A percentile compares a stretch with the other conserved stretches of the same genome.
These are phyloP conservation scores for Drosophila tropicalis DNA, from an alignment of 1,140 invertebrate genomes.

Conservation along the genomic window DNA sequence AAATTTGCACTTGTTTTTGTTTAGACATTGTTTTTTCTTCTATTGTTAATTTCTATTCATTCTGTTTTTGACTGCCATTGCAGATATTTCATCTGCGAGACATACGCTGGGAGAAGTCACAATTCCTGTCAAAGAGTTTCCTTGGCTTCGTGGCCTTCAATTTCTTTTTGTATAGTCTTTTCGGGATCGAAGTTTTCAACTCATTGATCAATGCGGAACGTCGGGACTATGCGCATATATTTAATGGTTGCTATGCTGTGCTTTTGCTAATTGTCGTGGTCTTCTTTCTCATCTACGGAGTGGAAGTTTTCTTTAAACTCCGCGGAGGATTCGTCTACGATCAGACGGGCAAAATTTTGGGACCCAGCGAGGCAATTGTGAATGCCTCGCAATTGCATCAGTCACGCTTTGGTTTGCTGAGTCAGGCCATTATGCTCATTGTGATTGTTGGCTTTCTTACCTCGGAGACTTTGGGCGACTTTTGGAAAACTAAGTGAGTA, in stretches of 20 bases:
- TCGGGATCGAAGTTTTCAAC: constrained; percentile 89
- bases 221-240: constrained; percentile 87
- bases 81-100: constrained; percentile 95
- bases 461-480: constrained; percentile 94
- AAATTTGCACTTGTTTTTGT: constrained; percentile 12
- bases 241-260: constrained; percentile 96
- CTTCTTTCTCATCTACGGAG: constrained; percentile 97
- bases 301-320: constrained; percentile 97
- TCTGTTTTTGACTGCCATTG: constrained; percentile 66
- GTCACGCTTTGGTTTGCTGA: constrained; percentile 93
- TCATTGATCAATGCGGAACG: constrained; percentile 72
- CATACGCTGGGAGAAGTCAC: constrained; percentile 92
- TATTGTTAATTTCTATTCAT: constrained; percentile 7
- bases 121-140: constrained; percentile 96
- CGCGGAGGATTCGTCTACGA: constrained; percentile 84
- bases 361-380: constrained; percentile 84
- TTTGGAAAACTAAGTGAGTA: constrained; percentile 94
- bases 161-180: constrained; percentile 93
- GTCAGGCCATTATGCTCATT: constrained; percentile 93
- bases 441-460: constrained; percentile 94
- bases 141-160: constrained; percentile 96
- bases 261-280: constrained; percentile 95
- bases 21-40: constrained; percentile 10
- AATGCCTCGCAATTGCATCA: constrained; percentile 96
- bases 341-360: constrained; percentile 71